Percentiles rank a stretch among this genome's conserved stretches.
Evolutionary conservation across 2,888 invertebrate species (phyloP).

Genomic region (Rhorus exstirpatorius): DNA sequence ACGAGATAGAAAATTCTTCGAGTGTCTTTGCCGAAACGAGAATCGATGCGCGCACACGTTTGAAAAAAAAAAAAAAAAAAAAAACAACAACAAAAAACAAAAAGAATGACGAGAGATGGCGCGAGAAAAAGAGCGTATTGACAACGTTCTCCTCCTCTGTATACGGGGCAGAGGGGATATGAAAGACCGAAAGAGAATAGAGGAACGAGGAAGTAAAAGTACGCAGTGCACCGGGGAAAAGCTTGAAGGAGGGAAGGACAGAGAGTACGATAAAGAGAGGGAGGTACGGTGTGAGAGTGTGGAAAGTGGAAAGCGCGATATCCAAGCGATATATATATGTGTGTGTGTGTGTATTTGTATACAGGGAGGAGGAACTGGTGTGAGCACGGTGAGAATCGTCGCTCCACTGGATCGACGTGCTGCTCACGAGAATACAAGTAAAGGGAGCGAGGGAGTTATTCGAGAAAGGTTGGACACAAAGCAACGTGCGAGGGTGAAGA

Average conservation of each 20-base stretch:
- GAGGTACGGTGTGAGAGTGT: constrained; percentile 47
- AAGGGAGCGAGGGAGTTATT: constrained; percentile 74
- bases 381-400: constrained; percentile 37
- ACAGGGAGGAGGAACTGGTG: constrained; percentile 2
- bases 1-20: constrained; percentile 28
- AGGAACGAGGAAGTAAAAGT: constrained; percentile 47
- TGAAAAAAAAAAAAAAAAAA: constrained; percentile 12
- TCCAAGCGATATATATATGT: constrained; percentile 48
- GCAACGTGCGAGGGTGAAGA: constrained; percentile 71
- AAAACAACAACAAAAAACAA: constrained; percentile 2
- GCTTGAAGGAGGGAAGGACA: neutral
- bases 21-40: constrained; percentile 38
- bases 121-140: neutral
- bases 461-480: constrained; percentile 73
- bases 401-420: constrained; percentile 41
- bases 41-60: constrained; percentile 34
- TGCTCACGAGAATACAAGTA: constrained; percentile 61
- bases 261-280: constrained; percentile 21
- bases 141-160: neutral
- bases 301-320: constrained; percentile 63
- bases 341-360: no score
- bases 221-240: neutral
- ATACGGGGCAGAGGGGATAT: constrained; percentile 24
- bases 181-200: constrained; percentile 34
- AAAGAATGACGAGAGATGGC: constrained; percentile 25